Percentiles rank a stretch among this genome's conserved stretches.
phyloP scores from a whole-genome alignment of 2,797 vertebrate genomes.

The Anisognathus igniventris region DNA sequence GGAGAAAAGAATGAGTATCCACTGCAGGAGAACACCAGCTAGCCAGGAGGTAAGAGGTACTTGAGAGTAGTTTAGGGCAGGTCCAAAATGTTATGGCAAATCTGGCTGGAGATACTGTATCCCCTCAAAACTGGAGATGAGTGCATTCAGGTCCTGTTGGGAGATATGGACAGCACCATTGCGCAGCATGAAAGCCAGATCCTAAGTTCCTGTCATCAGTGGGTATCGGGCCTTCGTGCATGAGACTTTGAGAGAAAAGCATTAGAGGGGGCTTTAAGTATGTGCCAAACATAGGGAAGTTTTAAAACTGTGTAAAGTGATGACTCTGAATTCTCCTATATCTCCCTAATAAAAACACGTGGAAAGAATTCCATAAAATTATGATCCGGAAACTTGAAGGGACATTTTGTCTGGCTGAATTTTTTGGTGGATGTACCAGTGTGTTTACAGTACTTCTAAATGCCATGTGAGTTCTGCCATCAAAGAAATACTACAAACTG shows the following conservation, averaged over 20 bases:
- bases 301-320: neutral
- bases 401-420: neutral
- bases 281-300: neutral
- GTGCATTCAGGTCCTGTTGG: neutral
- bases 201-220: neutral
- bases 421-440: neutral
- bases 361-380: neutral
- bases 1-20: neutral
- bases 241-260: neutral
- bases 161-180: neutral
- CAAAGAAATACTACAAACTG: slow-evolving; percentile 30
- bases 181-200: neutral
- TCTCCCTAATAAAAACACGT: neutral
- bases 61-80: neutral
- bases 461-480: slow-evolving; percentile 1
- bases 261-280: neutral
- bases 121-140: neutral
- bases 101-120: neutral
- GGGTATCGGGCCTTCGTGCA: neutral
- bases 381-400: neutral
- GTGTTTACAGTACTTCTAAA: slow-evolving; percentile 24
- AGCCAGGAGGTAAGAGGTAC: neutral
- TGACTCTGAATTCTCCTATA: neutral
- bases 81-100: neutral
- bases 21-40: neutral